These are phyloP conservation scores for Loripinus fragilis DNA, from an alignment of 2,888 invertebrate genomes.

Conservation along the genomic window DNA sequence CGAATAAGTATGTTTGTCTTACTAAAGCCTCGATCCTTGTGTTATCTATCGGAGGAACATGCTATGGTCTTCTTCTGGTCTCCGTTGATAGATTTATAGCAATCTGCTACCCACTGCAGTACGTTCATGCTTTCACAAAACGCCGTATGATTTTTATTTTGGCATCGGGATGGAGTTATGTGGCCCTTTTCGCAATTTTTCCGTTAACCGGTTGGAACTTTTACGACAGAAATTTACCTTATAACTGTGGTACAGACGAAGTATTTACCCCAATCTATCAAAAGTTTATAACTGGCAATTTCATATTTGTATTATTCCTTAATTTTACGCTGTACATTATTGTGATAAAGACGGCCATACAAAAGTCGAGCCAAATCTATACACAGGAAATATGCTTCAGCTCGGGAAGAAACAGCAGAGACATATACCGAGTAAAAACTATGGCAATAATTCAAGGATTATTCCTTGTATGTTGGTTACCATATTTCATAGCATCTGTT, in stretches of 20 bases:
- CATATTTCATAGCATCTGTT: conserved; percentile 26
- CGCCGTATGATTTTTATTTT: conserved; percentile 31
- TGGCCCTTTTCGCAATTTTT: conserved; percentile 22
- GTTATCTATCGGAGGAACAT: conserved; percentile 34
- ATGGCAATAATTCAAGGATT: conserved; percentile 53
- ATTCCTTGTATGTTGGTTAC: conserved; percentile 47
- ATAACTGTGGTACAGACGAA: conserved; percentile 21
- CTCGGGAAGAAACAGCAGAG: conserved; percentile 7
- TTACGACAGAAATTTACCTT: conserved; percentile 34
- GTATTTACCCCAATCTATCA: conserved; percentile 45
- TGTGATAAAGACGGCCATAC: conserved; percentile 36
- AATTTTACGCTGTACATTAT: conserved; percentile 38
- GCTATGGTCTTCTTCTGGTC: conserved; percentile 37
- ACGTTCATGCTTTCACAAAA: conserved; percentile 17
- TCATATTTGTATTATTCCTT: conserved; percentile 24
- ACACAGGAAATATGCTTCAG: background rate
- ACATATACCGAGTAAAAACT: conserved; percentile 40
- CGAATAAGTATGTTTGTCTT: conserved; percentile 45
- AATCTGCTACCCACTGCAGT: conserved; percentile 41
- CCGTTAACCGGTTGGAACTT: conserved; percentile 48
- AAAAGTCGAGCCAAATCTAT: conserved; percentile 22
- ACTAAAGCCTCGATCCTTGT: conserved; percentile 36
- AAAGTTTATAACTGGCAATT: conserved; percentile 26
- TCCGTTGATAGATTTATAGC: conserved; percentile 44
- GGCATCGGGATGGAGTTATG: conserved; percentile 37